Conservation (phyloP, 2,113 vertebrate species). For the Petrocephalus microphthalmus region DNA sequence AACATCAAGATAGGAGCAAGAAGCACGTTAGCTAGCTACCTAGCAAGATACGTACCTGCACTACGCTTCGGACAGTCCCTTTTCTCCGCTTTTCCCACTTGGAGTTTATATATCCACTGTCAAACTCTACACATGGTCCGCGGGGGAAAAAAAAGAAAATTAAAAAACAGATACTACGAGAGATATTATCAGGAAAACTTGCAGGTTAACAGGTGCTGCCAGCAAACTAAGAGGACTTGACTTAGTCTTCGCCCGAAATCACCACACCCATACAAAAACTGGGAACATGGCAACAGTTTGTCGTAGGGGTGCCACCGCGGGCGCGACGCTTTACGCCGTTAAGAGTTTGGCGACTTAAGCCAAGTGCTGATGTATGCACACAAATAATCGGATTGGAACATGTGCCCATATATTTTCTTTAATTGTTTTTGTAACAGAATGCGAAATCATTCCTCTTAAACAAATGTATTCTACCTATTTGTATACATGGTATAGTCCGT, state of each 20-base stretch:
- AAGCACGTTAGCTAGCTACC: not conserved
- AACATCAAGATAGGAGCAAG: not conserved
- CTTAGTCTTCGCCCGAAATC: constrained; percentile 21
- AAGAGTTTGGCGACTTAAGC: not conserved
- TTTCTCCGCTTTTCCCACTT: not conserved
- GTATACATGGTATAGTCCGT: constrained; percentile 10
- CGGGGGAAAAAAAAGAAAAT: not conserved
- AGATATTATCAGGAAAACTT: not conserved
- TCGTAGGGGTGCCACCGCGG: not conserved
- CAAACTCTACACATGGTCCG: constrained; percentile 11
- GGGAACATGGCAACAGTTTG: constrained; percentile 27
- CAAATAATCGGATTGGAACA: not conserved
- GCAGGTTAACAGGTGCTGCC: constrained; percentile 9
- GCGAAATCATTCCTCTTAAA: not conserved
- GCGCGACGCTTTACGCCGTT: not conserved
- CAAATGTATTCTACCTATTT: not conserved
- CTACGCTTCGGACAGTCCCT: not conserved
- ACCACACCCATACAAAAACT: constrained; percentile 29
- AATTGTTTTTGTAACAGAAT: not conserved
- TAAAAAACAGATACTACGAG: not conserved
- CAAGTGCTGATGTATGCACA: not conserved
- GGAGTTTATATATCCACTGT: constrained; percentile 11
- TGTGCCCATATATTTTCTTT: not conserved
- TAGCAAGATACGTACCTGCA: constrained; percentile 19
- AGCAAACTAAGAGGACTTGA: constrained; percentile 11